Evolutionary conservation across 2,113 vertebrate species (phyloP), one percentile per base, ranked within the genome.

Genomic region (Heptranchias perlo): DNA sequence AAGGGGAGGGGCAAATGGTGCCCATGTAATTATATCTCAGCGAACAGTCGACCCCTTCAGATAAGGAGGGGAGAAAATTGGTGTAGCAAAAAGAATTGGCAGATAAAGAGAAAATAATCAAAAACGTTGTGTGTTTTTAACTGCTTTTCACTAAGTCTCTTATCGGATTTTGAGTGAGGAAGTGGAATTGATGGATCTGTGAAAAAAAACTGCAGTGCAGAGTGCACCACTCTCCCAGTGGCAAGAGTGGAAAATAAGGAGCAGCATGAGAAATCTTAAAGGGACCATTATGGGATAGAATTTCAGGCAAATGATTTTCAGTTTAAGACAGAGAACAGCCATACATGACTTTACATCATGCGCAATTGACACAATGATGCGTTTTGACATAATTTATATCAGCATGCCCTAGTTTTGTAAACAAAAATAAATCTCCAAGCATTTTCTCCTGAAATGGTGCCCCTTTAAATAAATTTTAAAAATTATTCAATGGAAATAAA

Each of bases 401-500:
- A 35, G 69, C 31, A 5, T 76, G 78, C n/a, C 78, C 16, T 21
- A 44, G 78, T 82, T 69, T 39, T 14, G 4, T 21, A 82, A 82
- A 44, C 11, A 23, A 39, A 92, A 61, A 82, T 31, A 58, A 31
- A 58, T 14, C 10, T 89, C 23, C 2, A 58, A 31, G 31, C 31
- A 23, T 92, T 92, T 58, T 4, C 14, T 39, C 16, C 89, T 62
- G 58, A 93, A 16, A 93, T 93, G 31, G 35, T 6, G 11, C 8
- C 52, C 49, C 31, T 49, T 91, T 91, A 91, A 54, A 91, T 16
- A 62, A 2, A 10, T 39, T 21, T 91, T 92, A 62, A 52, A 28
- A 6, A 52, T n/a, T n/a, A 28, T 35, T 69, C 23, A 69, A 67
- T 52, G 47, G 65, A 95, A 97, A 1, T 14, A 97, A 96, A 94